These are phyloP conservation scores for Ptychobarbus kaznakovi DNA, from an alignment of 2,797 vertebrate genomes.

Conservation along the genomic window DNA sequence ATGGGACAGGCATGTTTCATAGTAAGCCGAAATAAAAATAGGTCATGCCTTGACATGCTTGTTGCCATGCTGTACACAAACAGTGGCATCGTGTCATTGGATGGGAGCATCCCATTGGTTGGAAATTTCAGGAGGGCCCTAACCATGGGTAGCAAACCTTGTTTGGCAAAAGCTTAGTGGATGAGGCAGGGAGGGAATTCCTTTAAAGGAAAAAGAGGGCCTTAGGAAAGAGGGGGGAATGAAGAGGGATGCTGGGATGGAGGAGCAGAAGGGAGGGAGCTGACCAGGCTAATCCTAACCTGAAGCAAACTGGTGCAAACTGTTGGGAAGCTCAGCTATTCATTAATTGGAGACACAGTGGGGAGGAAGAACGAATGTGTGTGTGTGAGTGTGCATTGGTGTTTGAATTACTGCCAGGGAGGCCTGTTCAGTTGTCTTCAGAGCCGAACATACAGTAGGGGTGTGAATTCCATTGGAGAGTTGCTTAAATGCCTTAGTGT, in stretches of 20 bases:
- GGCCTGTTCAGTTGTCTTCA: slow-evolving; percentile 39
- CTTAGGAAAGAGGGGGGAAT: slow-evolving; percentile 19
- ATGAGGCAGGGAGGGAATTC: slow-evolving; percentile 63
- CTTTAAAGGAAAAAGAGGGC: slow-evolving; percentile 24
- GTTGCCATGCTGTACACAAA: slow-evolving; percentile 66
- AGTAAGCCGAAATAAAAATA: slow-evolving; percentile 57
- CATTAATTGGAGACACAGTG: slow-evolving; percentile 43
- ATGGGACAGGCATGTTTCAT: slow-evolving; percentile 50
- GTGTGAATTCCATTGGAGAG: slow-evolving; percentile 25
- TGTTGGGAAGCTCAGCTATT: slow-evolving; percentile 35
- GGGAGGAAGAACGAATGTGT: slow-evolving; percentile 16
- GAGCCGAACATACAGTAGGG: slow-evolving; percentile 27
- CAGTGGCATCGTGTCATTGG: slow-evolving; percentile 60
- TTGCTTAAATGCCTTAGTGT: slow-evolving; percentile 41
- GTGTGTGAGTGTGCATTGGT: slow-evolving; percentile 23
- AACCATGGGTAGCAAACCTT: slow-evolving; percentile 20
- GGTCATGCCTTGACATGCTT: slow-evolving; percentile 54
- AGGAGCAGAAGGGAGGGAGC: slow-evolving; percentile 31
- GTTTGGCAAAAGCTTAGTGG: slow-evolving; percentile 14
- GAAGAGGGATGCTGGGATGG: slow-evolving; percentile 2
- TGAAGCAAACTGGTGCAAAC: slow-evolving; percentile 44
- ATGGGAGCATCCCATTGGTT: slow-evolving; percentile 66
- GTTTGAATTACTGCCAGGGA: slow-evolving; percentile 35
- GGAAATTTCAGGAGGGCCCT: slow-evolving; percentile 34
- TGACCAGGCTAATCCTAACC: slow-evolving; percentile 55